Percentiles rank a stretch among this genome's conserved stretches.
phyloP scores from a whole-genome alignment of 2,888 invertebrate species.

The Beris morrisii region DNA sequence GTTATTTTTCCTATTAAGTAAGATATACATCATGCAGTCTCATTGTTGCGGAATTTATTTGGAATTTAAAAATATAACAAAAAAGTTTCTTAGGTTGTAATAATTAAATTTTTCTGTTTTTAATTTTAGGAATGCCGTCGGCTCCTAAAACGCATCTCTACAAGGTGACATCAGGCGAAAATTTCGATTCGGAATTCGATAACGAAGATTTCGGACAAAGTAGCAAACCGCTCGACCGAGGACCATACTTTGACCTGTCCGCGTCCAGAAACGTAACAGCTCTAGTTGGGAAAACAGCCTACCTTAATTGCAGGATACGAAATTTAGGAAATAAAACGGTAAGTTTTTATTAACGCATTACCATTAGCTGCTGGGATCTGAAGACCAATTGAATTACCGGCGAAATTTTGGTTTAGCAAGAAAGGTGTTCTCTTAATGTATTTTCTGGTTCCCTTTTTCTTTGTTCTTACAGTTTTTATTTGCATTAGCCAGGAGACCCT shows the following conservation, averaged over 20 bases:
- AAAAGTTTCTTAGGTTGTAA: slow-evolving; percentile 8
- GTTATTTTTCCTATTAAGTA: slow-evolving; percentile 18
- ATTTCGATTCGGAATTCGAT: slow-evolving; percentile 31
- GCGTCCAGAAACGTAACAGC: slow-evolving; percentile 77
- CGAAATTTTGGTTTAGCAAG: too few relatives aligned
- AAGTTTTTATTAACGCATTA: slow-evolving; percentile 47
- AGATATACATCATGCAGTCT: slow-evolving; percentile 19
- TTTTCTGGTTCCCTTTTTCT: too few relatives aligned
- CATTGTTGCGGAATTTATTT: background rate
- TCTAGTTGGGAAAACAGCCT: slow-evolving; percentile 74
- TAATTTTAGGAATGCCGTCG: slow-evolving; percentile 18
- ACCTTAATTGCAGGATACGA: slow-evolving; percentile 73
- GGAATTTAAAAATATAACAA: too few relatives aligned
- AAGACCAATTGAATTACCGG: too few relatives aligned
- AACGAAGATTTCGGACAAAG: slow-evolving; percentile 26
- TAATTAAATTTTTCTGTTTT: slow-evolving; percentile 12
- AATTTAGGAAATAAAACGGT: slow-evolving; percentile 79
- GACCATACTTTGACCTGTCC: slow-evolving; percentile 71
- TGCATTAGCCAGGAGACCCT: too few relatives aligned
- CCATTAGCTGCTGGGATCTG: too few relatives aligned
- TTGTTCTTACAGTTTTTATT: too few relatives aligned
- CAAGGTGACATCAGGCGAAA: slow-evolving; percentile 28
- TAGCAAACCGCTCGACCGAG: slow-evolving; percentile 57
- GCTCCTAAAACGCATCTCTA: slow-evolving; percentile 30
- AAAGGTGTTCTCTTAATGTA: too few relatives aligned